These are phyloP conservation scores for Aphodius sticticus DNA, from an alignment of 2,888 invertebrate genomes.

Conservation along the genomic window DNA sequence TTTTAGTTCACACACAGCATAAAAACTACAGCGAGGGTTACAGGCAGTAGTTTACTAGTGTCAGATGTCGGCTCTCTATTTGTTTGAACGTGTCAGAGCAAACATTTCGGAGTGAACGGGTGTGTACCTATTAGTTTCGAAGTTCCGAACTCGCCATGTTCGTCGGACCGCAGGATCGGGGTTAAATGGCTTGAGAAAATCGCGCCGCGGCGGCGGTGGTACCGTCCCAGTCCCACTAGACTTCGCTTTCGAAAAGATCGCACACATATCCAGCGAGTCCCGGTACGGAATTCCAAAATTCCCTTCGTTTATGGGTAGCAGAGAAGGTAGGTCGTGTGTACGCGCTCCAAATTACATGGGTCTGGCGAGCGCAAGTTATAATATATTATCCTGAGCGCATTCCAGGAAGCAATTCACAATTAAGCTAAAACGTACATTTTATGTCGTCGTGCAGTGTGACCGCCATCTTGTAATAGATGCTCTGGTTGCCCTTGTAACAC, in stretches of 20 bases:
- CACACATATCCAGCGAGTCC: constrained; percentile 47
- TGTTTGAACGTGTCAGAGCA: constrained; percentile 23
- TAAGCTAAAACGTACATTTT: constrained; percentile 44
- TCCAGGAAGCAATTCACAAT: constrained; percentile 45
- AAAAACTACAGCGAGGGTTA: neutral
- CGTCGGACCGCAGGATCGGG: constrained; percentile 11
- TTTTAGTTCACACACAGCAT: neutral
- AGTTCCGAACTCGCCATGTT: constrained; percentile 16
- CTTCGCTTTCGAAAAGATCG: constrained; percentile 28
- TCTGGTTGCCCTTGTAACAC: neutral
- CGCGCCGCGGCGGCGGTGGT: constrained; percentile 31
- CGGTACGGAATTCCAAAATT: constrained; percentile 46
- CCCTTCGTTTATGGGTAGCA: constrained; percentile 26
- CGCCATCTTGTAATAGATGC: constrained; percentile 11
- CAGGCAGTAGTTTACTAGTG: neutral
- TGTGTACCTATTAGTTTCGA: constrained; percentile 20
- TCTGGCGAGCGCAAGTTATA: neutral
- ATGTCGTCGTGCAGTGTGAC: constrained; percentile 32
- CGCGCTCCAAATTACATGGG: constrained; percentile 38
- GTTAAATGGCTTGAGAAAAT: constrained; percentile 50
- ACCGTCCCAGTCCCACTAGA: neutral
- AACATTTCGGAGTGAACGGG: constrained; percentile 18
- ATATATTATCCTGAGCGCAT: constrained; percentile 42
- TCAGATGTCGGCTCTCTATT: constrained; percentile 11
- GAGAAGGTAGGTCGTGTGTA: constrained; percentile 30